These are phyloP conservation scores for Heterodera filipjevi DNA, from an alignment of 2,888 invertebrate genomes.

Conservation along the genomic window DNA sequence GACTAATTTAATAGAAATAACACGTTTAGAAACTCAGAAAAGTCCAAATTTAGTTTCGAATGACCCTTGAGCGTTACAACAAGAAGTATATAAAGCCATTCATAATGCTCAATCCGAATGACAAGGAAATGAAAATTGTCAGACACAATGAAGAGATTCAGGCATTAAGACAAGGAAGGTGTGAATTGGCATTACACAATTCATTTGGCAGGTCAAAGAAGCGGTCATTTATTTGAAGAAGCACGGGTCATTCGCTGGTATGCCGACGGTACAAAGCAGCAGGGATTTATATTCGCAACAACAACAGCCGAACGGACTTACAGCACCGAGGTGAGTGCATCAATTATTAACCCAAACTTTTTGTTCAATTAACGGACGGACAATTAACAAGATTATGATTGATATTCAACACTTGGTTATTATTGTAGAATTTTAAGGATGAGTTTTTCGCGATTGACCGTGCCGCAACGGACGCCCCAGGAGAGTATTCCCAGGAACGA, in stretches of 20 bases:
- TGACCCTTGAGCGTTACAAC: slow-evolving; percentile 39
- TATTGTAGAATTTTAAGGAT: not conserved
- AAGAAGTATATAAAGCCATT: slow-evolving; percentile 36
- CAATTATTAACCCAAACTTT: too few species aligned
- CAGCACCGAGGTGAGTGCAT: not conserved
- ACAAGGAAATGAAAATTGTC: slow-evolving; percentile 37
- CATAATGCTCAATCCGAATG: slow-evolving; percentile 37
- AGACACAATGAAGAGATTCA: slow-evolving; percentile 39
- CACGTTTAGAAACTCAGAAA: not conserved
- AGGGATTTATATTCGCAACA: slow-evolving; percentile 24
- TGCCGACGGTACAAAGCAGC: slow-evolving; percentile 40
- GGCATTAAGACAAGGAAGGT: not conserved
- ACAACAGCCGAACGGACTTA: slow-evolving; percentile 12
- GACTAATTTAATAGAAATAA: not conserved
- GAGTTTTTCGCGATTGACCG: not conserved
- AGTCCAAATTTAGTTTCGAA: slow-evolving; percentile 33
- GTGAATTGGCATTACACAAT: not conserved
- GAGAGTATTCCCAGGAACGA: slow-evolving; percentile 35
- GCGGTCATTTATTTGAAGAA: slow-evolving; percentile 38
- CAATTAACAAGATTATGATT: too few species aligned
- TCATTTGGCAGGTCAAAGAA: slow-evolving; percentile 29
- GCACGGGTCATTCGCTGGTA: slow-evolving; percentile 40
- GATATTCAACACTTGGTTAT: too few species aligned
- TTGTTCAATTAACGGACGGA: too few species aligned
- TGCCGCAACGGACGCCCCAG: slow-evolving; percentile 15